These are phyloP conservation scores for Hipparchia semele DNA, from an alignment of 2,888 invertebrate genomes.

Conservation along the genomic window DNA sequence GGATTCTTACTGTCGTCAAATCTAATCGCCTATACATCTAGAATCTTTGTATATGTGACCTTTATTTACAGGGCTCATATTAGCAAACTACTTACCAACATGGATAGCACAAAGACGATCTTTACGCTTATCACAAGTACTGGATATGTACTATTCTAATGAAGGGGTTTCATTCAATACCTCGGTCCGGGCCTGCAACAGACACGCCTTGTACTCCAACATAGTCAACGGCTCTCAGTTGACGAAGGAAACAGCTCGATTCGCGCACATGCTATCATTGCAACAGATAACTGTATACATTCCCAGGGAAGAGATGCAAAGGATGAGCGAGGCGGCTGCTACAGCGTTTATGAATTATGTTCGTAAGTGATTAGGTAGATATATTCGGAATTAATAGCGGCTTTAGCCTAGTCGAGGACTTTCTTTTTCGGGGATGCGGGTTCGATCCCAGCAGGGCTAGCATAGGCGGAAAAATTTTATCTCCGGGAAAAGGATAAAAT, in stretches of 20 bases:
- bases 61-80: conserved; percentile 76
- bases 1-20: too few species aligned
- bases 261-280: conserved; percentile 70
- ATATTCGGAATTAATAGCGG: background rate
- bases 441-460: too few species aligned
- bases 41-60: background rate
- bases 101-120: conserved; percentile 80
- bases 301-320: conserved; percentile 70
- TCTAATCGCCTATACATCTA: too few species aligned
- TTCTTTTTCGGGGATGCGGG: too few species aligned
- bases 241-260: conserved; percentile 66
- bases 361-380: conserved; percentile 61
- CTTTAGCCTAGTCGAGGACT: too few species aligned
- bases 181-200: conserved; percentile 82
- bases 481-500: too few species aligned
- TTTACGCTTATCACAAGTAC: conserved; percentile 83
- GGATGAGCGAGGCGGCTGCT: conserved; percentile 73
- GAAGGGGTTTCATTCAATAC: conserved; percentile 83
- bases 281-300: conserved; percentile 72
- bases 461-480: too few species aligned
- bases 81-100: conserved; percentile 74
- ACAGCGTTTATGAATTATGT: conserved; percentile 77
- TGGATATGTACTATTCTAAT: conserved; percentile 87
- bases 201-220: conserved; percentile 71
- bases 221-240: conserved; percentile 66